Base-by-base conservation (phyloP, 2,113 vertebrate genomes). In the Thamnaconus septentrionalis region DNA sequence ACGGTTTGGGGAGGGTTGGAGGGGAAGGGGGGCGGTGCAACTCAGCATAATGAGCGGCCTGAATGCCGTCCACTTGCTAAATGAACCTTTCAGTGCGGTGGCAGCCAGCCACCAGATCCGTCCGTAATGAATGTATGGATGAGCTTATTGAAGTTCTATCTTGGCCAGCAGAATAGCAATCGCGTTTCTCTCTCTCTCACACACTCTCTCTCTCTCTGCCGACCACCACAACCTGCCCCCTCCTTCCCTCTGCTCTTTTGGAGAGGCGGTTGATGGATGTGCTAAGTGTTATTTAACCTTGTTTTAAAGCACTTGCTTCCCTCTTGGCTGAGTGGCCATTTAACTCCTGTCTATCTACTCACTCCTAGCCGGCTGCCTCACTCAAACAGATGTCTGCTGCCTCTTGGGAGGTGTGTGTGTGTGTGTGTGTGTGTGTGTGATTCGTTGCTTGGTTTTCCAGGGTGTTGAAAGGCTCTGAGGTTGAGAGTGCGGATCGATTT, bases 231-330 rank as follows among this genome's bases (percentile, higher is more conserved):
- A 31, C 18, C 18, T 31, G 18, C 18, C 18, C 18, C 18, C 18
- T 31, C 18, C 18, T 31, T 31, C 18, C 18, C 18, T 61, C 64
- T 47, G 64, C 1, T 56, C 72, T 71, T 85, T 82, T 80, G 58
- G 74, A 83, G 82, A 82, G 75, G 68, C 85, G 76, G 70, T 76
- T 89, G 89, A 91, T 89, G 84, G 87, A 87, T 87, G 81, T 83
- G 84, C 80, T 88, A 87, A 91, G 90, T 90, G 87, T 88, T 91
- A 89, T 91, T 91, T 91, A 91, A 91, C 88, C 90, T 91, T 82
- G 84, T 90, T 90, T 87, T 88, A 88, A 87, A 90, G 81, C 85
- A 88, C 90, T 89, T 81, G 72, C 85, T 86, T 90, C 86, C 85
- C 83, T 86, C 84, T 83, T 78, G 68, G 71, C 83, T 88, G 87